phyloP scores from a whole-genome alignment of 2,797 vertebrate species.

The Psittacula derbiana region DNA sequence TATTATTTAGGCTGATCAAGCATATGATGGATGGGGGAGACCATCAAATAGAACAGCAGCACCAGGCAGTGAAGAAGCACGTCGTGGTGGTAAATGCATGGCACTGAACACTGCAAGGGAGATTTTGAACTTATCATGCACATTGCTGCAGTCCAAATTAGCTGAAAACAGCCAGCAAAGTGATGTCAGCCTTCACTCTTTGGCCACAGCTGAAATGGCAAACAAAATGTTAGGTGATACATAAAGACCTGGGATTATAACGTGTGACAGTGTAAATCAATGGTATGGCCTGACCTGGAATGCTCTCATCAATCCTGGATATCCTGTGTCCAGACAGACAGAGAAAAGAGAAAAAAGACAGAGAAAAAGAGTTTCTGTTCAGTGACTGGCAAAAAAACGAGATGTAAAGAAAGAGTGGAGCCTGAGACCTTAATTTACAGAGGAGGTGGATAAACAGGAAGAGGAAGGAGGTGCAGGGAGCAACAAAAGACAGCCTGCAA shows the following conservation, averaged over 20 bases:
- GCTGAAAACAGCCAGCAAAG: slow-evolving; percentile 5
- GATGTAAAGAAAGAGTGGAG: not conserved
- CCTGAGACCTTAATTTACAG: not conserved
- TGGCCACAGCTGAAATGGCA: not conserved
- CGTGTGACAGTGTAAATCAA: not conserved
- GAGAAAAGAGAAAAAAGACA: not conserved
- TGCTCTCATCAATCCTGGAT: not conserved
- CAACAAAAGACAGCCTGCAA: fast-evolving
- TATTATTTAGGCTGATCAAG: slow-evolving; percentile 39
- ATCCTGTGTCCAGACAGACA: not conserved
- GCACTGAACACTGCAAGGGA: not conserved
- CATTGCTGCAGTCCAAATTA: slow-evolving; percentile 9
- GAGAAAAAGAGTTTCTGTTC: not conserved
- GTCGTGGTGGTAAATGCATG: not conserved
- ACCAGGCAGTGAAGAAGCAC: not conserved
- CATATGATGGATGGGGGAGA: not conserved
- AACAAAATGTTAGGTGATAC: not conserved
- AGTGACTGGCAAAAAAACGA: not conserved
- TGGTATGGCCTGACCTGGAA: not conserved
- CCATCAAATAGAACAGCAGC: not conserved
- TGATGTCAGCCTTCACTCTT: not conserved
- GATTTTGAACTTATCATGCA: slow-evolving; percentile 18
- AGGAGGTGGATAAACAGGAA: not conserved
- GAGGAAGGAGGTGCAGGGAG: not conserved
- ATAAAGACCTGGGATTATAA: not conserved